phyloP scores from a whole-genome alignment of 1,140 invertebrate species.

The Drosophila repletoides region DNA sequence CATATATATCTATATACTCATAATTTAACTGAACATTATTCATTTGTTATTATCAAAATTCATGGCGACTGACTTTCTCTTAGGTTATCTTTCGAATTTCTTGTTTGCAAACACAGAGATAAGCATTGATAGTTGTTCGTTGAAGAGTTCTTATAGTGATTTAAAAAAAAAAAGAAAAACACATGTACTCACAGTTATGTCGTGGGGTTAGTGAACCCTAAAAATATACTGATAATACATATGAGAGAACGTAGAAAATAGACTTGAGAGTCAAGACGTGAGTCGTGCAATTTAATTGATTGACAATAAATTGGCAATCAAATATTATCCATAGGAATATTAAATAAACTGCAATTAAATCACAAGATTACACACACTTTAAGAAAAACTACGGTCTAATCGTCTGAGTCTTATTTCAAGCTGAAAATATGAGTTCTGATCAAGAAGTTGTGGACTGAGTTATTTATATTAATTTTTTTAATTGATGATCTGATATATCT shows the following conservation, averaged over 20 bases:
- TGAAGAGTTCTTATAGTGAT: not conserved
- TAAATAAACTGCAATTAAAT: slow-evolving; percentile 38
- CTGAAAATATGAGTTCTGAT: no score
- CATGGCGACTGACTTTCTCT: not conserved
- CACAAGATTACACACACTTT: slow-evolving; percentile 25
- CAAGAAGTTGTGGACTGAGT: no score
- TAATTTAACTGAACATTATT: not conserved
- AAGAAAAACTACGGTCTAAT: no score
- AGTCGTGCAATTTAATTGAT: slow-evolving; percentile 31
- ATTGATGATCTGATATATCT: no score
- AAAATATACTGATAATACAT: not conserved
- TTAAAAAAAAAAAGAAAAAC: not conserved
- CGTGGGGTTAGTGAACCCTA: slow-evolving; percentile 11
- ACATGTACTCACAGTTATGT: not conserved
- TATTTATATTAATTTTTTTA: no score
- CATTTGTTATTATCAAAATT: not conserved
- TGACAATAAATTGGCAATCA: slow-evolving; percentile 14
- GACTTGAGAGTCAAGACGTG: not conserved
- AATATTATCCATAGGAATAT: slow-evolving; percentile 13
- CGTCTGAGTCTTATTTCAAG: no score
- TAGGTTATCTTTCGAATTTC: not conserved
- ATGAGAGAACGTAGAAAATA: not conserved
- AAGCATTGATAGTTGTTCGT: not conserved
- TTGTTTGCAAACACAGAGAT: not conserved
- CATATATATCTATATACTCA: no score